A percentile compares a stretch with the other conserved stretches of the same genome.
These are phyloP conservation scores for Myotis yumanensis DNA, from an alignment of 2,113 vertebrate genomes.

Conservation along the genomic window DNA sequence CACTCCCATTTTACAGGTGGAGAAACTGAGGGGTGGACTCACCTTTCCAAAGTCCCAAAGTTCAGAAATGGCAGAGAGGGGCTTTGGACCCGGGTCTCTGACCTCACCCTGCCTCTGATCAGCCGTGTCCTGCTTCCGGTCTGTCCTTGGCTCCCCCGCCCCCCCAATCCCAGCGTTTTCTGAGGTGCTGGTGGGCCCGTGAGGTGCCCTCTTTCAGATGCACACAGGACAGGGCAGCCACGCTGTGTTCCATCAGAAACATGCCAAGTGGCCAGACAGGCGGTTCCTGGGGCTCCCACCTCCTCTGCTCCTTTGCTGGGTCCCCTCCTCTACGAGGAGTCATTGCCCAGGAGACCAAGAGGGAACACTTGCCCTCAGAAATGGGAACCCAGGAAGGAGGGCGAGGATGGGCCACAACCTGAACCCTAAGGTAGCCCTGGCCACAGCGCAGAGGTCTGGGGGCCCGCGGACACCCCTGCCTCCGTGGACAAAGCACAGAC, in stretches of 20 bases:
- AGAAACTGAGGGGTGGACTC: neutral
- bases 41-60: neutral
- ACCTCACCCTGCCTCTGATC: neutral
- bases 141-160: neutral
- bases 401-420: neutral
- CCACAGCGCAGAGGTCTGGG: neutral
- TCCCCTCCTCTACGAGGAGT: neutral
- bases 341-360: neutral
- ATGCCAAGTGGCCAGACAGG: too few species aligned
- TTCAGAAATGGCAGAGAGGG: neutral
- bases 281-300: neutral
- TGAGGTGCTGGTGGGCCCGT: neutral
- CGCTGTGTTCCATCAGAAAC: neutral
- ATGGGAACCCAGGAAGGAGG: neutral
- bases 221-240: neutral
- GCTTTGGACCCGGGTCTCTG: neutral
- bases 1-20: neutral
- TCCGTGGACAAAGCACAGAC: neutral
- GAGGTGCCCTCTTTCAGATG: neutral
- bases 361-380: neutral
- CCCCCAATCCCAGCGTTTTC: neutral
- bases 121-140: neutral
- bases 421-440: neutral
- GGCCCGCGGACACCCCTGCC: neutral
- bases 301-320: neutral